Base-by-base conservation (phyloP, 2,888 invertebrate species). In the Podotricha telesiphe region DNA sequence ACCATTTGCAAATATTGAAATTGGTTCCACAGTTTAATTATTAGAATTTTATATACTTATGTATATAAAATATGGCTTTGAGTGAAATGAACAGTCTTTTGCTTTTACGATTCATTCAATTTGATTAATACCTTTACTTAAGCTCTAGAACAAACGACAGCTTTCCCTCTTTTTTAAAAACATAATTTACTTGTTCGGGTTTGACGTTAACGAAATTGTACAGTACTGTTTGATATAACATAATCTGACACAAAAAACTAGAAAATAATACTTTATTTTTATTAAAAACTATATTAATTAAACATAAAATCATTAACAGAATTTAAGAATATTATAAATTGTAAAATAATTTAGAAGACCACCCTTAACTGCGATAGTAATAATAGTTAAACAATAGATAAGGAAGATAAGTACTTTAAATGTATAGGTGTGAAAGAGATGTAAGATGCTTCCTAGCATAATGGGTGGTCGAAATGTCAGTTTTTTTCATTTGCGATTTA, bases 321-420 rank as follows among this genome's bases (percentile, higher is more conserved):
- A 34, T 22, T 53, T 34, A 56, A 17, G 53, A 64, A 65, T 61
- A n/a, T 58, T 42, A 67, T 66, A 63, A 17, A 48, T 64, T 55
- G 37, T 67, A 63, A 70, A 76, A 77, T 59, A 4, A n/a, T 45
- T 58, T 58, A 15, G 17, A 72, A 73, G 91, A 89, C 91, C 91
- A 90, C 91, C 90, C 89, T 83, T 86, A 86, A 87, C 80, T 80
- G 84, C 86, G 87, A 84, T 81, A 82, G 80, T 85, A 86, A 83
- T 86, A 87, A 86, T 85, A 87, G 85, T 80, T 84, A 86, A 86
- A 87, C 83, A 85, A 85, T 84, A 81, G 77, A 77, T 81, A 84
- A 77, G 74, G 79, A 77, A 76, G 76, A 85, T 59, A 45, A 70
- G 72, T 22, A 53, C 66, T 15, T 11, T 45, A 61, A 67, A 37